Evolutionary conservation across 2,113 vertebrate genomes (phyloP).

Genomic region (Hymenochirus boettgeri): DNA sequence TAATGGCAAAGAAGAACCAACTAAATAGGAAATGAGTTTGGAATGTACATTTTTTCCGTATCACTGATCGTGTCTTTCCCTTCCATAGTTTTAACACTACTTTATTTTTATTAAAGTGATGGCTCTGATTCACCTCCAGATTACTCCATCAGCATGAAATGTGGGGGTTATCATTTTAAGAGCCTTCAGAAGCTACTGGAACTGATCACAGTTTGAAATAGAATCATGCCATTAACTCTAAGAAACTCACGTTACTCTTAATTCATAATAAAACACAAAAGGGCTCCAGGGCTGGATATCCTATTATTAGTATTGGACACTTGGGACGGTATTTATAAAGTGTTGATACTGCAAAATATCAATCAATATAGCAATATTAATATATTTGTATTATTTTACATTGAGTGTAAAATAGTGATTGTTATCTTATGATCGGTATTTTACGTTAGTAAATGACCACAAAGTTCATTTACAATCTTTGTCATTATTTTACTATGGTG

Average conservation of each 20-base stretch:
- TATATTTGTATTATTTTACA: background rate
- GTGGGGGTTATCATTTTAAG: constrained; percentile 39
- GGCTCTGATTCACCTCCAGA: constrained; percentile 33
- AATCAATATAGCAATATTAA: too few species aligned
- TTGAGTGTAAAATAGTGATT: too few species aligned
- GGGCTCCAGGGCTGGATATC: constrained; percentile 14
- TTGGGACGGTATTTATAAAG: background rate
- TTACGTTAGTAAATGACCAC: too few species aligned
- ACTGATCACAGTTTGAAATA: constrained; percentile 37
- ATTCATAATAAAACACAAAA: constrained; percentile 37
- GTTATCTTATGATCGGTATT: too few species aligned
- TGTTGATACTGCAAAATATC: too few species aligned
- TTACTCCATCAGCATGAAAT: constrained; percentile 33
- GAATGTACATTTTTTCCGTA: constrained; percentile 34
- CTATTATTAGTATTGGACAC: background rate
- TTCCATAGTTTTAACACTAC: constrained; percentile 20
- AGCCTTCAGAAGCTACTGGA: constrained; percentile 32
- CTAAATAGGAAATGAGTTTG: constrained; percentile 18
- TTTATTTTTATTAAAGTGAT: constrained; percentile 40
- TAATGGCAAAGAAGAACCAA: constrained; percentile 29
- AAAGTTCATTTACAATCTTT: too few species aligned
- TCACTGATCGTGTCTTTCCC: constrained; percentile 34
- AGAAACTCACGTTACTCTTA: constrained; percentile 16
- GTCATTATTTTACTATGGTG: too few species aligned
- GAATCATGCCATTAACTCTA: constrained; percentile 35